Conservation (phyloP, 2,888 invertebrate genomes). For the Pristionchus exspectatus region DNA sequence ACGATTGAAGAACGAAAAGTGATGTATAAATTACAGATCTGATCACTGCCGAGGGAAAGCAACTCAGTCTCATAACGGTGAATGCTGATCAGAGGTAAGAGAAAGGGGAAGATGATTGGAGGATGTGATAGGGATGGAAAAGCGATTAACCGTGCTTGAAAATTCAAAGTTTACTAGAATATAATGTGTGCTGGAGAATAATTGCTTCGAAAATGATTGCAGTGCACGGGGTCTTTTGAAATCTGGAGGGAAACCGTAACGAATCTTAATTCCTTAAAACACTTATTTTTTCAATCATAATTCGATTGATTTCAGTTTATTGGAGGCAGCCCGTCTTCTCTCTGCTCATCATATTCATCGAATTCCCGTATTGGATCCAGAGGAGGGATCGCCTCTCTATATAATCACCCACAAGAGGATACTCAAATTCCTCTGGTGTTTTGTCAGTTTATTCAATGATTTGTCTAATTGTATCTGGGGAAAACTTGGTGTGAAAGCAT, state of each 20-base stretch:
- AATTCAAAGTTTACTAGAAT: too few relatives aligned
- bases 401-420: conserved; percentile 98
- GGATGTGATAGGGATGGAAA: background rate
- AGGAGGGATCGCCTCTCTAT: conserved; percentile 96
- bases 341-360: conserved; percentile 96
- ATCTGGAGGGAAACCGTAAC: background rate
- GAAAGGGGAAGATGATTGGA: background rate
- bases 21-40: conserved; percentile 56
- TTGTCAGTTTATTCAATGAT: conserved; percentile 85
- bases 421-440: conserved; percentile 96
- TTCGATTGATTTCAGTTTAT: conserved; percentile 83
- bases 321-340: conserved; percentile 90
- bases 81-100: conserved; percentile 59
- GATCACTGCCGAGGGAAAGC: conserved; percentile 59
- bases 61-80: conserved; percentile 58
- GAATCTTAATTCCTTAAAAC: background rate
- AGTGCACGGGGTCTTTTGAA: background rate
- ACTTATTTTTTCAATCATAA: background rate
- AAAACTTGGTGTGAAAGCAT: too few relatives aligned
- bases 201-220: too few relatives aligned
- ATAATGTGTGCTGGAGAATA: too few relatives aligned
- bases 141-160: background rate
- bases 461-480: background rate
- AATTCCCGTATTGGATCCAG: conserved; percentile 95
- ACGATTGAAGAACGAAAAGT: background rate